phyloP scores from a whole-genome alignment of 2,113 vertebrate genomes.

The Leptosomus discolor region DNA sequence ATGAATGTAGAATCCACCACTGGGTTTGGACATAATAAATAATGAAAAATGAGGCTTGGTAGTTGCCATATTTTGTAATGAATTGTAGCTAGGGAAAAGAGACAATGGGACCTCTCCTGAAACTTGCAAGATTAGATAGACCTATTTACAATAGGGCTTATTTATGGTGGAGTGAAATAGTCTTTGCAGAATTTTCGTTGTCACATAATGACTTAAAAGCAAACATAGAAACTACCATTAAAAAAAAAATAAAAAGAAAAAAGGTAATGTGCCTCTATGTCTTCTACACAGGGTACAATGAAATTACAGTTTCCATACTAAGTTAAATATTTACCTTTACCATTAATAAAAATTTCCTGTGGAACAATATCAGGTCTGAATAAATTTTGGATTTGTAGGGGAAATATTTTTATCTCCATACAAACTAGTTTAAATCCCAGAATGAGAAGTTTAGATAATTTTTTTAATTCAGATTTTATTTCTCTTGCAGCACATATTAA shows the following conservation, averaged over 20 bases:
- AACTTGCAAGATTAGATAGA: constrained; percentile 21
- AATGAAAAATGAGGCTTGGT: constrained; percentile 51
- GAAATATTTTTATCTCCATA: not conserved
- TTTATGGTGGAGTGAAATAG: not conserved
- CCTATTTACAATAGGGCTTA: not conserved
- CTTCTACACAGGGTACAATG: not conserved
- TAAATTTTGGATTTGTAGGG: not conserved
- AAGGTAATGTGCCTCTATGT: not conserved
- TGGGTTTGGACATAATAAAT: constrained; percentile 43
- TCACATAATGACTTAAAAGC: not conserved
- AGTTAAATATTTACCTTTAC: not conserved
- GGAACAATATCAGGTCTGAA: not conserved
- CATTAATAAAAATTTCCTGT: not conserved
- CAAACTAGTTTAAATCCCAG: not conserved
- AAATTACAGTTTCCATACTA: not conserved
- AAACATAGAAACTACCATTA: not conserved
- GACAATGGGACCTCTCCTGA: constrained; percentile 13
- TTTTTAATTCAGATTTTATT: not conserved
- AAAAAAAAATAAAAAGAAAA: not conserved
- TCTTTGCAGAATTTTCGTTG: not conserved
- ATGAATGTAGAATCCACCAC: constrained; percentile 4
- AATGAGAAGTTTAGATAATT: not conserved
- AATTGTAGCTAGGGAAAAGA: constrained; percentile 31
- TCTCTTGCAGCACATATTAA: not conserved
- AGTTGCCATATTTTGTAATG: constrained; percentile 43